Percentiles rank a stretch among this genome's conserved stretches.
phyloP scores from a whole-genome alignment of 2,113 vertebrate species.

The Pachycephala philippinensis region DNA sequence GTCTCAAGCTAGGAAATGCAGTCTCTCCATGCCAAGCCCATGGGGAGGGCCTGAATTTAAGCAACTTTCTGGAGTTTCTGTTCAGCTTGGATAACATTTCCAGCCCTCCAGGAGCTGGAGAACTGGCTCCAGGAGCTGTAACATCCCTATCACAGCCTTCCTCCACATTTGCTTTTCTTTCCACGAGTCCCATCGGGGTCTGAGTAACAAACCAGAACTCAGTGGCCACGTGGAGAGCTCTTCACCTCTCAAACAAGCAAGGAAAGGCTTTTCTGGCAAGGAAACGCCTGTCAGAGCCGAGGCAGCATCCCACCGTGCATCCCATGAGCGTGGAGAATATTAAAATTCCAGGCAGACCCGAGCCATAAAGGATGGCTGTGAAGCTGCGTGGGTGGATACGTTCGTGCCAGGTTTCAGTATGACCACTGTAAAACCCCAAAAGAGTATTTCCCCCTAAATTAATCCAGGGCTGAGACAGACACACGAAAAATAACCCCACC shows the following conservation, averaged over 20 bases:
- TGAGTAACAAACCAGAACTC: rapidly evolving
- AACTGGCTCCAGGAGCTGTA: neutral
- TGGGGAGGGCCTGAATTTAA: neutral
- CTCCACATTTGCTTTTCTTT: neutral
- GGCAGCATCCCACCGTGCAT: rapidly evolving
- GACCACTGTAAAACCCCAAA: neutral
- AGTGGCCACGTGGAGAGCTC: neutral
- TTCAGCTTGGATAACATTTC: neutral
- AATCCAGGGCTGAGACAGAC: neutral
- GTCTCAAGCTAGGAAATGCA: neutral
- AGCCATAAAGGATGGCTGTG: neutral
- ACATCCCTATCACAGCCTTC: neutral
- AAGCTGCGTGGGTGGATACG: neutral
- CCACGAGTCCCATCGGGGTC: rapidly evolving
- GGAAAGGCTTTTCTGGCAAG: neutral
- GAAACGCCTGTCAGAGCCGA: neutral
- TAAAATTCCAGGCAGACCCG: rapidly evolving
- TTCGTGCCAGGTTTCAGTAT: neutral
- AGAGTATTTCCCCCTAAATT: neutral
- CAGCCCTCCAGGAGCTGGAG: neutral
- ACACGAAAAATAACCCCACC: neutral
- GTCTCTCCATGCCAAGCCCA: neutral
- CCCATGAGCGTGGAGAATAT: neutral
- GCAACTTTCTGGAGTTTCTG: neutral
- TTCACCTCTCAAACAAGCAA: neutral